Base-by-base conservation (phyloP, 2,888 invertebrate genomes). In the Dysmachus trigonus region DNA sequence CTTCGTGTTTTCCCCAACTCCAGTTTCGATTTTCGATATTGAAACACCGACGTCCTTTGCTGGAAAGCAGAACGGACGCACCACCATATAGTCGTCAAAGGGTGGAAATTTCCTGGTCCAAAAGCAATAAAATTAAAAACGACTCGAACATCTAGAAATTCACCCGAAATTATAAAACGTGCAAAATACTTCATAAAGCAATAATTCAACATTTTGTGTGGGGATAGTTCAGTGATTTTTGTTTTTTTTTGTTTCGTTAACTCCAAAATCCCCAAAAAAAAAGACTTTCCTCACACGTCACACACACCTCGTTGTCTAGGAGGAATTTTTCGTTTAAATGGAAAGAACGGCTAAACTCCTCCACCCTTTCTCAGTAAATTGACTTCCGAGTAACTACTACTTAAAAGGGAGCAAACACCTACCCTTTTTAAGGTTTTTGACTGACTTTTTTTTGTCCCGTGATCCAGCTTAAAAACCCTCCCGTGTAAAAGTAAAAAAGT, bases 21-120 rank as follows among this genome's bases (percentile, higher is more conserved):
- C n/a, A n/a, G 83, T 83, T 83, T 72, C 72, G 72, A 83, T 83
- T 83, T 83, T 83, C 83, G 83, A 83, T 72, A 38, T 35, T 30
- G 7, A 30, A 82, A 83, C 71, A 38, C 27, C 30, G 38, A 35
- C 38, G 35, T 41, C 72, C 62, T 77, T 8, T 18, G 30, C 35
- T 62, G 62, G 62, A 82, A 62, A 62, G 10, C 81, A 53, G 22
- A 30, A 33, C 18, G 62, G 62, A 62, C 81, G 53, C 72, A 41
- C 31, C n/a, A n/a, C n/a, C n/a, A n/a, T n/a, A 83, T 31, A 83
- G 15, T 38, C 41, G 72, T 13, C 30, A 71, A 83, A 83, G 47
- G 72, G 72, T 72, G 72, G 83, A 71, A 72, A 72, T 72, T 72
- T 83, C 38, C 72, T 71, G 47, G 72, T 71, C 72, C 72, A 53